Evolutionary conservation across 2,888 invertebrate genomes (phyloP), one percentile per base, ranked within the genome.

Genomic region (Rhagium mordax): DNA sequence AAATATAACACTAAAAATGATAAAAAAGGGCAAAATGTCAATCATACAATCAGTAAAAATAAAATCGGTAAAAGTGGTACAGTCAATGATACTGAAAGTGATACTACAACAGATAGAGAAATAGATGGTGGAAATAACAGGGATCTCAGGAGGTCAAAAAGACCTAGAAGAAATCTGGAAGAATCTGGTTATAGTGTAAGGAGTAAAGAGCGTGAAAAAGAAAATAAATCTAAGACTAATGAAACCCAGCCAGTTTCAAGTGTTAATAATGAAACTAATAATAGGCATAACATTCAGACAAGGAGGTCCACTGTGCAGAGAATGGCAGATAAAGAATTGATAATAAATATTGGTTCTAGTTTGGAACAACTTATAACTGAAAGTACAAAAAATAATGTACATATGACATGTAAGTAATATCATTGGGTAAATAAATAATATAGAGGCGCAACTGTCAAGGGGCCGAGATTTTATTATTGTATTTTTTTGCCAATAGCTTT

Each of bases 191-290:
- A 20, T 13, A 61, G 47, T 21, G 15, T 21, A 3, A 18, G 33
- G n/a, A 41, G 47, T 47, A 59, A 29, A 29, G 51, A 13, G 0
- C 33, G 20, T 41, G 53, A 20, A 53, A 53, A 33, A 65, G 33
- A 65, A 21, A 65, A 53, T 53, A 20, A 51, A 10, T 53, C 21
- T 13, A 53, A 65, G 29, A 29, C 20, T 53, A 29, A 5, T 33
- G 18, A 10, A 51, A 15, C 10, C 33, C 41, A n/a, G n/a, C 4
- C 41, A 4, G 41, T 41, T 41, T n/a, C 13, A 41, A 41, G 4
- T 41, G 41, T 10, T 41, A 41, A 2, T 41, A 41, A 2, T n/a
- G 3, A 13, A 41, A 41, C 3, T 41, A 41, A 41, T 10, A n/a
- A 41, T n/a, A n/a, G n/a, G n/a, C 13, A 41, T 3, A 13, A n/a